These are phyloP conservation scores for Chaetura pelagica DNA, from an alignment of 2,113 vertebrate genomes.

Conservation along the genomic window DNA sequence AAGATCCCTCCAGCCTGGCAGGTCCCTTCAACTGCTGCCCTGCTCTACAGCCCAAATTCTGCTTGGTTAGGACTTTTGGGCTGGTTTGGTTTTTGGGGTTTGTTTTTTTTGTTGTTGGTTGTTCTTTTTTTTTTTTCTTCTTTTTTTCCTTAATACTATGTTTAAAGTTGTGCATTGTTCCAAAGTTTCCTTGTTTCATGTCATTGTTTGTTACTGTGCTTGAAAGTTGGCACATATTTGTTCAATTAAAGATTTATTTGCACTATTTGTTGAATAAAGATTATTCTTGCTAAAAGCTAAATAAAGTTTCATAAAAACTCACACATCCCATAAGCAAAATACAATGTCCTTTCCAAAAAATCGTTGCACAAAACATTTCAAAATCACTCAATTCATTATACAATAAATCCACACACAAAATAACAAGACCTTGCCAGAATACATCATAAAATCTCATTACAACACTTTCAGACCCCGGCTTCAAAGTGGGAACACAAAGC, in stretches of 20 bases:
- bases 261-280: slow-evolving; percentile 72
- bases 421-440: slow-evolving; percentile 63
- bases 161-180: slow-evolving; percentile 64
- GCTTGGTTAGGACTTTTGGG: neutral
- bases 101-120: too few species aligned
- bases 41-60: neutral
- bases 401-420: slow-evolving; percentile 72
- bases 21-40: neutral
- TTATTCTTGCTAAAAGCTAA: slow-evolving; percentile 75
- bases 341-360: slow-evolving; percentile 70
- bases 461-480: slow-evolving; percentile 62
- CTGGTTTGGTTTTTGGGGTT: too few species aligned
- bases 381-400: slow-evolving; percentile 68
- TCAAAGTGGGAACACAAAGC: slow-evolving; percentile 64
- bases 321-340: slow-evolving; percentile 70
- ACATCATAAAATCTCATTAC: slow-evolving; percentile 71
- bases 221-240: slow-evolving; percentile 73
- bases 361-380: slow-evolving; percentile 69
- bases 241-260: slow-evolving; percentile 73
- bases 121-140: too few species aligned
- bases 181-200: slow-evolving; percentile 65
- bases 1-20: neutral
- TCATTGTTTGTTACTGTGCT: slow-evolving; percentile 67
- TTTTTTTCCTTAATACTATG: slow-evolving; percentile 3
- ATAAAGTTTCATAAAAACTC: slow-evolving; percentile 73